Evolutionary conservation across 2,113 vertebrate species (phyloP).

Genomic region (Dinomys branickii): DNA sequence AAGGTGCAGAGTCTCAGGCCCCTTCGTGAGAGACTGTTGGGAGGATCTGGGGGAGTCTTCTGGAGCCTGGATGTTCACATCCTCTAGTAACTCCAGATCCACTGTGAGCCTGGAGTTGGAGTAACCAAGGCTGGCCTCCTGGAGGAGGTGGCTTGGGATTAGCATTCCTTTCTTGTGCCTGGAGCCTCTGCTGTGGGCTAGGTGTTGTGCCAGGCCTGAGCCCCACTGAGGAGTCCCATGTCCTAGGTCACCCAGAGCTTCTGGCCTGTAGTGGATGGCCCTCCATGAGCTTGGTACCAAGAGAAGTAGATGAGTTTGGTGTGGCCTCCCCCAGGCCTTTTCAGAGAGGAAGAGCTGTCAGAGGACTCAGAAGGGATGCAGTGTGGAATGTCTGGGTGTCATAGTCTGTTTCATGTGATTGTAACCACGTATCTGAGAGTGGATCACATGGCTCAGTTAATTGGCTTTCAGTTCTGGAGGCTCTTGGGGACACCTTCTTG

Average conservation of each 20-base stretch:
- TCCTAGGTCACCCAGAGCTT: not conserved
- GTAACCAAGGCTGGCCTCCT: not conserved
- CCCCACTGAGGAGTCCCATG: not conserved
- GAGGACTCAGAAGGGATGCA: not conserved
- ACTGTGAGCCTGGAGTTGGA: not conserved
- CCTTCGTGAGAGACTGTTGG: not conserved
- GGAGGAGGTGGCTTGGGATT: not conserved
- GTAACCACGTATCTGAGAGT: not conserved
- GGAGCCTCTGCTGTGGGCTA: not conserved
- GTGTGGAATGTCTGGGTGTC: rapidly evolving
- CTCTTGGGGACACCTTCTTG: not conserved
- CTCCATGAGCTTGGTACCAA: not conserved
- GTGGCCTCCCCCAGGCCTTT: not conserved
- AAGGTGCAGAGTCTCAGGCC: not conserved
- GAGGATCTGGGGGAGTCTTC: not conserved
- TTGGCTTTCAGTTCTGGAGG: not conserved
- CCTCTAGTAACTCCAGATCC: not conserved
- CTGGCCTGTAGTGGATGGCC: not conserved
- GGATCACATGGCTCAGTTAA: not conserved
- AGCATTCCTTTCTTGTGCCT: not conserved
- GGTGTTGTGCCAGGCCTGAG: not conserved
- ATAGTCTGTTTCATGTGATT: not conserved
- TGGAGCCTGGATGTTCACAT: not conserved
- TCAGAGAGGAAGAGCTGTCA: not conserved
- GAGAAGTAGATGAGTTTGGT: not conserved